These are phyloP conservation scores for Hypocryptadius cinnamomeus DNA, from an alignment of 2,113 vertebrate genomes.

Conservation along the genomic window DNA sequence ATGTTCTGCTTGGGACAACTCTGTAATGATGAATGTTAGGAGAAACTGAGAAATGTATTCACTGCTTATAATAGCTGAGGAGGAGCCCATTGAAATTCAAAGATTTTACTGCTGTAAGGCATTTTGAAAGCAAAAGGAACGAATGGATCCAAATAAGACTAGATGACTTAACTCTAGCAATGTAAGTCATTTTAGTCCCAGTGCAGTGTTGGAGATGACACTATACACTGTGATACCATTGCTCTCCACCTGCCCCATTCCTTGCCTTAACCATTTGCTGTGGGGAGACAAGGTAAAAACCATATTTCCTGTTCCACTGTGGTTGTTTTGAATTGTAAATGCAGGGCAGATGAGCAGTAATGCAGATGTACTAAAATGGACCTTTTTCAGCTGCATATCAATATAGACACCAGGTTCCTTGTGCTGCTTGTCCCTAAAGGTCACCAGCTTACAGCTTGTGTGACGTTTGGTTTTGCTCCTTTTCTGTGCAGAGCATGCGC, in stretches of 20 bases:
- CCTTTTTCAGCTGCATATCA: neutral
- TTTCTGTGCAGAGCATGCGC: constrained; percentile 88
- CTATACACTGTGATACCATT: fast-evolving
- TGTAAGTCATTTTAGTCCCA: neutral
- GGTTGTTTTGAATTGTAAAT: neutral
- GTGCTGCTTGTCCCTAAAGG: neutral
- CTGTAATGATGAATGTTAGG: neutral
- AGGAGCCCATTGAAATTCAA: neutral
- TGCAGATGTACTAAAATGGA: neutral
- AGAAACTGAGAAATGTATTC: neutral
- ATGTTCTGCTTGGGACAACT: neutral
- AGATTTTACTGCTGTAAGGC: neutral
- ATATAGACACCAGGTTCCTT: neutral
- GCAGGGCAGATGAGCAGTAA: neutral
- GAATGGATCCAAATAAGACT: neutral
- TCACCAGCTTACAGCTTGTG: neutral
- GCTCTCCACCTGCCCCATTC: neutral
- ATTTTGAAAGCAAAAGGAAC: neutral
- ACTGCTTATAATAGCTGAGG: neutral
- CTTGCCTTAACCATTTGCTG: neutral
- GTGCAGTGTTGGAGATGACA: neutral
- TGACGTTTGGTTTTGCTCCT: neutral
- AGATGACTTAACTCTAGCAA: neutral
- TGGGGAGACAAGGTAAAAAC: neutral
- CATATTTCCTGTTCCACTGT: neutral